Evolutionary conservation across 1,140 invertebrate species (phyloP).

Genomic region (Dinoponera quadriceps): DNA sequence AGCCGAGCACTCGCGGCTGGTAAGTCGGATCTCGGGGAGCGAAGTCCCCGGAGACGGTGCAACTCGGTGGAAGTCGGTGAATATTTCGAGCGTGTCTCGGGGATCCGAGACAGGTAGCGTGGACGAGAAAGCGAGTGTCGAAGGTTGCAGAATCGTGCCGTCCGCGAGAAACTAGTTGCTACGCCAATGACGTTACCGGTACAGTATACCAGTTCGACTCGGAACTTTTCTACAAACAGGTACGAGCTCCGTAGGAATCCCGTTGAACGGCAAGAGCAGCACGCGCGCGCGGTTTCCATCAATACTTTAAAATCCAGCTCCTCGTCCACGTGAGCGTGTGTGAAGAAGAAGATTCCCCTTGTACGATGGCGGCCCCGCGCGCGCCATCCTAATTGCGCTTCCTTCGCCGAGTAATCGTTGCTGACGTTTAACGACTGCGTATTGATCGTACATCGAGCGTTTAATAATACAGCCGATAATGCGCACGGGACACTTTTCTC

Average conservation of each 20-base stretch:
- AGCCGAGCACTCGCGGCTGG: background rate
- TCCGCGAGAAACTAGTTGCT: slow-evolving; percentile 5
- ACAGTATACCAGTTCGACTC: slow-evolving; percentile 33
- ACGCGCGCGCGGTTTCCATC: background rate
- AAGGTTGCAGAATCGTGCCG: background rate
- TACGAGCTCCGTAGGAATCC: slow-evolving; percentile 24
- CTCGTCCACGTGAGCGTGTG: no score
- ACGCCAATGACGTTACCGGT: slow-evolving; percentile 18
- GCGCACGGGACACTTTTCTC: no score
- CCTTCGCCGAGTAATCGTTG: no score
- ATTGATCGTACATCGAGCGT: no score
- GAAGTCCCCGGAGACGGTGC: no score
- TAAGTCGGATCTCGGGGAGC: background rate
- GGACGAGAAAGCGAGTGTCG: background rate
- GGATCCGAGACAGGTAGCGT: background rate
- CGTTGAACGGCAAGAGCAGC: slow-evolving; percentile 3
- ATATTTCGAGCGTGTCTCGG: no score
- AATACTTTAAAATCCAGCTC: slow-evolving; percentile 8
- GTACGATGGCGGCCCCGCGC: no score
- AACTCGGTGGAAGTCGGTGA: no score
- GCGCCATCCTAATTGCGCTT: no score
- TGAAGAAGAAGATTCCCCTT: no score
- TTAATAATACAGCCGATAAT: no score
- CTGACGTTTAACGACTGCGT: no score
- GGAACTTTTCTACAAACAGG: slow-evolving; percentile 22